These are phyloP conservation scores for Petrocephalus microphthalmus DNA, from an alignment of 2,113 vertebrate genomes.

Conservation along the genomic window DNA sequence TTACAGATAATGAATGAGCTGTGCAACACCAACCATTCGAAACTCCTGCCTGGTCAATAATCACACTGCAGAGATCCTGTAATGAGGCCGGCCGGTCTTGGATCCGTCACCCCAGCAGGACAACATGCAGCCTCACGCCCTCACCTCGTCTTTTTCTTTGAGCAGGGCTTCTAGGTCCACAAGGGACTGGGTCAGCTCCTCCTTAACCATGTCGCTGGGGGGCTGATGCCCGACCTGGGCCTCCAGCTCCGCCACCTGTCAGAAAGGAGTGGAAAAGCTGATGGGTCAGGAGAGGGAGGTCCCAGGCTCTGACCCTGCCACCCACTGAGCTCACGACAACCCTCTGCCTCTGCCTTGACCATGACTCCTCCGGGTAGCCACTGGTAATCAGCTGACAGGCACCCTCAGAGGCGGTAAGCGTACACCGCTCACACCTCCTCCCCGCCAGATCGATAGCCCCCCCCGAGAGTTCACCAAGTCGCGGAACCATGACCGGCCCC, in stretches of 20 bases:
- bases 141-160: constrained; percentile 87
- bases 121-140: not conserved
- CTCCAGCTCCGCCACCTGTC: constrained; percentile 82
- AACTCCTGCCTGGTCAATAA: not conserved
- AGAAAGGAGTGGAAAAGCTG: not conserved
- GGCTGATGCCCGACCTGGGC: constrained; percentile 59
- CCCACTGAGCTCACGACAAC: not conserved
- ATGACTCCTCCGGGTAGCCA: not conserved
- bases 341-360: not conserved
- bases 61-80: not conserved
- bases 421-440: not conserved
- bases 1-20: not conserved
- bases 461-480: not conserved
- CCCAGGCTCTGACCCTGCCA: not conserved
- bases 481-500: not conserved
- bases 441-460: too few relatives aligned
- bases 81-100: not conserved
- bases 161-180: constrained; percentile 82
- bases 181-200: constrained; percentile 71
- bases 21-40: not conserved
- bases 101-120: not conserved
- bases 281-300: not conserved
- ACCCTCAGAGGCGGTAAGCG: not conserved
- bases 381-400: not conserved
- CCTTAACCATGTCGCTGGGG: constrained; percentile 65